Evolutionary conservation across 2,113 vertebrate species (phyloP).

Genomic region (Paradisaea rubra): DNA sequence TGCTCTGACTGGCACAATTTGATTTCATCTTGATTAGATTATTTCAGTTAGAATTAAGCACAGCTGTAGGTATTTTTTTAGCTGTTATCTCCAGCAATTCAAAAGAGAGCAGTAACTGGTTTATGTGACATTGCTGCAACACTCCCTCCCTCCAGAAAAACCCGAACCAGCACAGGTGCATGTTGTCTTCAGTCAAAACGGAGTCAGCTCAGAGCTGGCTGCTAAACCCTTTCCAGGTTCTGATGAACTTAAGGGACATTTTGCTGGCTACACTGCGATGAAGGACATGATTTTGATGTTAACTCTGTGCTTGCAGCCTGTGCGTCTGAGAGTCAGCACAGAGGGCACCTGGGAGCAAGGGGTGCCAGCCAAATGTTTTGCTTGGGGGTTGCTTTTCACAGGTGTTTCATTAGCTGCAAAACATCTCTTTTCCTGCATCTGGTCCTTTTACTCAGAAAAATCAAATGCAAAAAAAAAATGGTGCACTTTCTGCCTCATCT

Average conservation of each 20-base stretch:
- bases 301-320: neutral
- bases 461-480: neutral
- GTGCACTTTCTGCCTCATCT: neutral
- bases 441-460: neutral
- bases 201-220: neutral
- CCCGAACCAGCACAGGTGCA: neutral
- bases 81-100: neutral
- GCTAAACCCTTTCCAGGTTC: neutral
- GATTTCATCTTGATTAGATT: neutral
- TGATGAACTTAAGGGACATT: neutral
- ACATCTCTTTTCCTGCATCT: neutral
- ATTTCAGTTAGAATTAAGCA: neutral
- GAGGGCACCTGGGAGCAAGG: neutral
- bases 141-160: neutral
- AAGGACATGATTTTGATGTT: neutral
- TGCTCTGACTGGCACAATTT: neutral
- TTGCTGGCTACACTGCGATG: accelerated
- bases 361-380: neutral
- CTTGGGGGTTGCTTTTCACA: neutral
- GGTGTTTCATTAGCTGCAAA: neutral
- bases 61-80: neutral
- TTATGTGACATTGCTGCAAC: neutral
- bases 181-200: neutral
- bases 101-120: neutral
- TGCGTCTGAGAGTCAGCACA: neutral